Percentiles rank a stretch among this genome's conserved stretches.
phyloP scores from a whole-genome alignment of 1,140 invertebrate species.

The Anthonomus grandis region DNA sequence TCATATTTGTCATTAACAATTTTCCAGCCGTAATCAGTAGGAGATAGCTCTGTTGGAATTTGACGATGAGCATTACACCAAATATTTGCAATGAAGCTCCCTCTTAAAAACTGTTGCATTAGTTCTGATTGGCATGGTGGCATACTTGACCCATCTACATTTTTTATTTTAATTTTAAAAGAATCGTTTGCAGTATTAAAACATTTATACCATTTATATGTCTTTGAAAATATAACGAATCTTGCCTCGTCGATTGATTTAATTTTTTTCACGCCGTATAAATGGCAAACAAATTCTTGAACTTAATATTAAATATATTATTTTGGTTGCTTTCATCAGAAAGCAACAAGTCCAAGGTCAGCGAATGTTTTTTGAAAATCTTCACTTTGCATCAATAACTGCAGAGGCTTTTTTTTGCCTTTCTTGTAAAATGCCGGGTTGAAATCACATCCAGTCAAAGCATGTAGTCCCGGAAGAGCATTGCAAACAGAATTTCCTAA shows the following conservation, averaged over 20 bases:
- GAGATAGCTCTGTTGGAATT: constrained; percentile 1
- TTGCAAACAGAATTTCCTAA: no score
- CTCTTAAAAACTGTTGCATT: constrained; percentile 16
- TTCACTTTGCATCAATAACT: no score
- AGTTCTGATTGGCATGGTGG: constrained; percentile 14
- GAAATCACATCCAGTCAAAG: no score
- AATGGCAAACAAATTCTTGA: constrained; percentile 11
- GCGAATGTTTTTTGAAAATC: no score
- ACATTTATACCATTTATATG: constrained; percentile 19
- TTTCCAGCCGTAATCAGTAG: constrained; percentile 17
- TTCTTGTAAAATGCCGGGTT: no score
- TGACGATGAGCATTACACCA: constrained; percentile 4
- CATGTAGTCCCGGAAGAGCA: no score
- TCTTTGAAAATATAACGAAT: constrained; percentile 20
- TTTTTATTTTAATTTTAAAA: constrained; percentile 10
- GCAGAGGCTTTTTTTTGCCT: no score
- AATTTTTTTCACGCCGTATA: constrained; percentile 10
- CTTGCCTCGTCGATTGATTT: constrained; percentile 16
- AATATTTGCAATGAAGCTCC: constrained; percentile 16
- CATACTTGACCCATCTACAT: no score
- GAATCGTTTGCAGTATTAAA: constrained; percentile 7
- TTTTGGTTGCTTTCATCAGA: not conserved
- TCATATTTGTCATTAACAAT: constrained; percentile 13
- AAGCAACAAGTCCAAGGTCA: no score
- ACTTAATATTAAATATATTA: not conserved